phyloP scores from a whole-genome alignment of 2,113 vertebrate genomes.

The Osmerus mordax region DNA sequence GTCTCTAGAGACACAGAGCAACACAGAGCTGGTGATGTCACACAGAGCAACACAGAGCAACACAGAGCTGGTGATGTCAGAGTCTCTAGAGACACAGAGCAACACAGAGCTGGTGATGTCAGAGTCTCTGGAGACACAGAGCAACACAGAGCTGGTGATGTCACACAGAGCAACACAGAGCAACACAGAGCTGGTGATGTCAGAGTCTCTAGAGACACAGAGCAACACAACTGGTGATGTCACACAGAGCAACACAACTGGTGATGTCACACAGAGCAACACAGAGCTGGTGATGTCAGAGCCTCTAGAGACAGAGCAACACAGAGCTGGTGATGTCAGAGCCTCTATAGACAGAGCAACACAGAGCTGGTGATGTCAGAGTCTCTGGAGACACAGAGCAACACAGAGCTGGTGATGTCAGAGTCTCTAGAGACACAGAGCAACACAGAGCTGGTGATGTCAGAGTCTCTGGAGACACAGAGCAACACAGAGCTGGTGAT shows the following conservation, averaged over 20 bases:
- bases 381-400: no score
- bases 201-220: slow-evolving; percentile 14
- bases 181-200: slow-evolving; percentile 55
- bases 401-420: slow-evolving; percentile 75
- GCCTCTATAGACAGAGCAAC: background rate
- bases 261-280: background rate
- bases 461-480: slow-evolving; percentile 33
- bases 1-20: background rate
- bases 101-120: slow-evolving; percentile 45
- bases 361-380: no score
- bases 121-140: no score
- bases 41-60: slow-evolving; percentile 38
- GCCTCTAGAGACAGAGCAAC: slow-evolving; percentile 16
- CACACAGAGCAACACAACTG: slow-evolving; percentile 55
- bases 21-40: slow-evolving; percentile 67
- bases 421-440: no score
- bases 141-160: slow-evolving; percentile 54
- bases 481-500: slow-evolving; percentile 66
- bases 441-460: slow-evolving; percentile 66
- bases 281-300: slow-evolving; percentile 68
- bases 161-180: background rate
- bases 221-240: slow-evolving; percentile 63
- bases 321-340: background rate
- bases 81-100: no score
- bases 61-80: slow-evolving; percentile 74